Evolutionary conservation across 2,888 invertebrate genomes (phyloP).

Genomic region (Amphimallon solstitiale): DNA sequence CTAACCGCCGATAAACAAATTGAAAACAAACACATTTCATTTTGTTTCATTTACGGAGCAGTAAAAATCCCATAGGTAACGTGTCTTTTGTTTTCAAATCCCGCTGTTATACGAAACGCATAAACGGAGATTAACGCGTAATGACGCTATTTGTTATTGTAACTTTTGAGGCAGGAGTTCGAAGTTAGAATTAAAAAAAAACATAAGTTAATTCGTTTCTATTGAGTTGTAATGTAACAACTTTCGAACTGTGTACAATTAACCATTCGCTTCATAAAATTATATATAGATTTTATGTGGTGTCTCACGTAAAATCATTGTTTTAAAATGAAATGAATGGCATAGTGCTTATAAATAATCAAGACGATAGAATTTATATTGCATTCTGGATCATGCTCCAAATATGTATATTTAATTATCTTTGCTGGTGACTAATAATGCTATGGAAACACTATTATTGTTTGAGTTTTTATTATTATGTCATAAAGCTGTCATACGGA

Average conservation of each 20-base stretch:
- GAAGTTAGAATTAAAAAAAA: slow-evolving; percentile 1
- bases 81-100: slow-evolving; percentile 26
- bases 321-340: slow-evolving; percentile 22
- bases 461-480: too few relatives aligned
- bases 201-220: slow-evolving; percentile 22
- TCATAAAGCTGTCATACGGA: too few relatives aligned
- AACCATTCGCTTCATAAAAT: slow-evolving; percentile 25
- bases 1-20: slow-evolving; percentile 11
- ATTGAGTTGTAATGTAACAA: slow-evolving; percentile 27
- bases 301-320: slow-evolving; percentile 27
- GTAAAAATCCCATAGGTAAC: slow-evolving; percentile 22
- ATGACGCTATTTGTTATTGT: slow-evolving; percentile 32
- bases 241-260: slow-evolving; percentile 18
- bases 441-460: too few relatives aligned
- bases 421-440: too few relatives aligned
- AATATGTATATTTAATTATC: too few relatives aligned
- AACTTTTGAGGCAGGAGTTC: slow-evolving; percentile 19
- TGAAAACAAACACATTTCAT: slow-evolving; percentile 23
- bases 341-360: too few relatives aligned
- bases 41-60: slow-evolving; percentile 12
- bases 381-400: too few relatives aligned
- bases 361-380: too few relatives aligned
- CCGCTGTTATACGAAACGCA: slow-evolving; percentile 31
- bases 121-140: slow-evolving; percentile 28
- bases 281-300: slow-evolving; percentile 30